These are phyloP conservation scores for Drosophila baimaii DNA, from an alignment of 1,140 invertebrate species.

Conservation along the genomic window DNA sequence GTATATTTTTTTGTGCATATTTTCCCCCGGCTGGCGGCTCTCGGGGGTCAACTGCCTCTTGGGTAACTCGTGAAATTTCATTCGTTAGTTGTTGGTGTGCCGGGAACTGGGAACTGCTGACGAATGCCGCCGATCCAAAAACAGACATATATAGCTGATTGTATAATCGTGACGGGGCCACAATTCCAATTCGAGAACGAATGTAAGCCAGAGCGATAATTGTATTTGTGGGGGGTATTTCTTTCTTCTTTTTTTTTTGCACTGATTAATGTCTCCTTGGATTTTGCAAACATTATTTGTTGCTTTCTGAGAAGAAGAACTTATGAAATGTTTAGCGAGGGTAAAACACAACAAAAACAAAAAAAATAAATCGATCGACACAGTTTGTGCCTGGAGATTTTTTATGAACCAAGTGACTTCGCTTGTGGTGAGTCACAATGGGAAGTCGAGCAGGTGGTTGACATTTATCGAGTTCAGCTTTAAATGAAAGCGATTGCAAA, in stretches of 20 bases:
- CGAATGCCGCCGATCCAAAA: conserved; percentile 65
- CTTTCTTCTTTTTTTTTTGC: background rate
- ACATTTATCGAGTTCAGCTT: conserved; percentile 10
- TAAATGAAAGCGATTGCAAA: conserved; percentile 8
- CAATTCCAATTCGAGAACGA: conserved; percentile 45
- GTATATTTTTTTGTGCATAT: conserved; percentile 18
- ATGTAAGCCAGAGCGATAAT: conserved; percentile 50
- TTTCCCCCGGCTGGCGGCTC: conserved; percentile 41
- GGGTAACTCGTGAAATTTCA: conserved; percentile 58
- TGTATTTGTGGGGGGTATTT: conserved; percentile 6
- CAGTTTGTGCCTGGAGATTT: conserved; percentile 25
- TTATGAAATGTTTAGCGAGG: conserved; percentile 24
- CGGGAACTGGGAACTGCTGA: conserved; percentile 55
- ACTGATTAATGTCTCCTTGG: conserved; percentile 36
- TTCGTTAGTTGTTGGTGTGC: conserved; percentile 51
- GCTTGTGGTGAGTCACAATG: conserved; percentile 35
- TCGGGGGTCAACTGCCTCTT: conserved; percentile 73
- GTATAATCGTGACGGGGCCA: conserved; percentile 69
- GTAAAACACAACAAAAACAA: background rate
- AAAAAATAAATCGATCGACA: conserved; percentile 28
- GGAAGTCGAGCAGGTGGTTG: conserved; percentile 39
- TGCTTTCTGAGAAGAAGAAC: conserved; percentile 17
- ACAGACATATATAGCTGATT: conserved; percentile 50
- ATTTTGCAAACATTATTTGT: conserved; percentile 26
- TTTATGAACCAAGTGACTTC: background rate